Evolutionary conservation across 2,113 vertebrate genomes (phyloP), one percentile per base, ranked within the genome.

Genomic region (Vidua macroura): DNA sequence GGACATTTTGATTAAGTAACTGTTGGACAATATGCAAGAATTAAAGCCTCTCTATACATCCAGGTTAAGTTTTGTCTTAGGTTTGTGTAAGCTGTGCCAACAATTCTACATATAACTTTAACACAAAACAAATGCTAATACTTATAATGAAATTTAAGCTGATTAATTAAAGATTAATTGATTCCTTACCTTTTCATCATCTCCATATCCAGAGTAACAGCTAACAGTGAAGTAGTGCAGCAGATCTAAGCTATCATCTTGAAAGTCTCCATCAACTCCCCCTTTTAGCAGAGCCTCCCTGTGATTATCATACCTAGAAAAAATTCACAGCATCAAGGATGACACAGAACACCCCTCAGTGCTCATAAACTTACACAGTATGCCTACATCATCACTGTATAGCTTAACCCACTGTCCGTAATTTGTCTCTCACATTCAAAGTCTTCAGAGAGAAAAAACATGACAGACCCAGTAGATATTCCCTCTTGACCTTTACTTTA

Each of bases 221-320:
- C 98, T 98, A 41, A 99, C 99, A 4, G 99, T 99, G 97, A 99
- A 99, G 83, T 98, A 99, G 92, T 39, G 98, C 58, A 99, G 97
- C 69, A 99, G 96, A 95, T 99, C 99, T 76, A 99, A 95, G 53
- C 98, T 99, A 95, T 99, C 98, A 23, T 99, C 99, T 69, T 98
- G 98, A 92, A 98, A 99, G 20, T 99, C 99, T 46, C 98, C 99
- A 66, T 98, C 98, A 64, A 98, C 90, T 12, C 99, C 98, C 31
- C 99, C 98, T 97, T 98, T 99, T 84, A 99, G 97, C 77, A 99
- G 96, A 46, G 99, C 99, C 9, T 99, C 99, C 72, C 99, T 98
- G 95, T 99, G 99, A 96, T 98, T 99, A 96, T 99, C 99, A 68
- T 99, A 99, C 99, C 99, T 99, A 87, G 46, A 75, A 93, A 92